Conservation (phyloP, 2,888 invertebrate species). For the Tenthredo distinguenda region DNA sequence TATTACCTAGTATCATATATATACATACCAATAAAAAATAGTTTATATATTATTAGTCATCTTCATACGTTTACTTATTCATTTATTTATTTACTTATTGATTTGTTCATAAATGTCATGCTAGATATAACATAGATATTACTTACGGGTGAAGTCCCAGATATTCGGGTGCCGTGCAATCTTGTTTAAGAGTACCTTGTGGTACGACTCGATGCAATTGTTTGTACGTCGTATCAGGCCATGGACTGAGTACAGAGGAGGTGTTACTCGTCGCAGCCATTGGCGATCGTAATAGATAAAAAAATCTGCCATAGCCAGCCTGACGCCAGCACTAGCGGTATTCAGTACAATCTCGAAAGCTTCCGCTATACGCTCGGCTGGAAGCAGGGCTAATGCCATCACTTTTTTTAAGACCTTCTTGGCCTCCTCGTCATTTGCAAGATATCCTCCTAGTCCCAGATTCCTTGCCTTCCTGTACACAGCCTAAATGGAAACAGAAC, state of each 20-base stretch:
- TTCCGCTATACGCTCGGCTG: slow-evolving; percentile 17
- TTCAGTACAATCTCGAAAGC: not conserved
- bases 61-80: no score
- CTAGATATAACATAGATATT: not conserved
- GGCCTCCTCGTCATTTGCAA: not conserved
- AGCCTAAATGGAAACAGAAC: not conserved
- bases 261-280: slow-evolving; percentile 39
- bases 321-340: not conserved
- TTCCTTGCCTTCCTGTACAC: not conserved
- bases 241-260: slow-evolving; percentile 33
- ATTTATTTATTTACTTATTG: no score
- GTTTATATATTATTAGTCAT: no score
- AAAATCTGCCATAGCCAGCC: not conserved
- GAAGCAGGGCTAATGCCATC: slow-evolving; percentile 40
- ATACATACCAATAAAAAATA: no score
- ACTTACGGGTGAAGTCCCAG: slow-evolving; percentile 51
- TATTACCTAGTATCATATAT: no score
- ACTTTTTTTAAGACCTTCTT: not conserved
- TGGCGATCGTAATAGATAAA: slow-evolving; percentile 17
- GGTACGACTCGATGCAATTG: slow-evolving; percentile 43
- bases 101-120: not conserved
- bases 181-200: slow-evolving; percentile 11
- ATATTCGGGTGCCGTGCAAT: slow-evolving; percentile 29
- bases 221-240: slow-evolving; percentile 23
- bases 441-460: not conserved